phyloP scores from a whole-genome alignment of 2,113 vertebrate genomes.

The Perca flavescens region DNA sequence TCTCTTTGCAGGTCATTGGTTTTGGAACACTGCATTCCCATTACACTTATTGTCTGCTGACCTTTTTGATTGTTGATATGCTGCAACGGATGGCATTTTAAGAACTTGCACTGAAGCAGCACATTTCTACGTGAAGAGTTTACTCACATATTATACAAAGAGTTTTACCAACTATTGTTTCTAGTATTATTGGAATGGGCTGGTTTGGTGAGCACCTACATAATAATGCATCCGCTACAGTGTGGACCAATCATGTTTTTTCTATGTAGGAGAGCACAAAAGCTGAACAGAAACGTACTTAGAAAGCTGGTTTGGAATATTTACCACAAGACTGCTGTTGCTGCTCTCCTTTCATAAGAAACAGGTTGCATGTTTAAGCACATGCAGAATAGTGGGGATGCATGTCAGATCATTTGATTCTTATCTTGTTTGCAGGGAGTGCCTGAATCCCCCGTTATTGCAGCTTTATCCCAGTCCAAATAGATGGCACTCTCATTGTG shows the following conservation, averaged over 20 bases:
- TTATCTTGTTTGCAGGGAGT: constrained; percentile 26
- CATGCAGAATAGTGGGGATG: constrained; percentile 7
- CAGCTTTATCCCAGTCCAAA: constrained; percentile 32
- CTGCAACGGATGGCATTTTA: constrained; percentile 70
- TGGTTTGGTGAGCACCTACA: background rate
- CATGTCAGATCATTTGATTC: constrained; percentile 33
- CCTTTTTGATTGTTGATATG: constrained; percentile 69
- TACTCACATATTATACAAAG: background rate
- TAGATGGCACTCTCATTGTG: constrained; percentile 31
- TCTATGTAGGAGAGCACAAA: background rate
- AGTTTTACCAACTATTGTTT: background rate
- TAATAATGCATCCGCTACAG: background rate
- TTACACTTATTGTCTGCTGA: constrained; percentile 73
- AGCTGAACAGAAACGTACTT: background rate
- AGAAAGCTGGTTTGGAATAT: background rate
- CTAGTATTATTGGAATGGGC: background rate
- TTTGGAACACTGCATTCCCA: constrained; percentile 72
- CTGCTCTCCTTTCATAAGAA: constrained; percentile 34
- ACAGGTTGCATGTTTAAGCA: constrained; percentile 16
- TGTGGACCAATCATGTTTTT: background rate
- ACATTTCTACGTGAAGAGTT: constrained; percentile 6
- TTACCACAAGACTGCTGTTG: background rate
- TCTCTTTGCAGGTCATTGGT: constrained; percentile 72
- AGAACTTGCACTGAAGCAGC: constrained; percentile 16
- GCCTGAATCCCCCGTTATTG: constrained; percentile 4